Evolutionary conservation across 2,888 invertebrate species (phyloP), one percentile per base, ranked within the genome.

Genomic region (Chironomus tentans): DNA sequence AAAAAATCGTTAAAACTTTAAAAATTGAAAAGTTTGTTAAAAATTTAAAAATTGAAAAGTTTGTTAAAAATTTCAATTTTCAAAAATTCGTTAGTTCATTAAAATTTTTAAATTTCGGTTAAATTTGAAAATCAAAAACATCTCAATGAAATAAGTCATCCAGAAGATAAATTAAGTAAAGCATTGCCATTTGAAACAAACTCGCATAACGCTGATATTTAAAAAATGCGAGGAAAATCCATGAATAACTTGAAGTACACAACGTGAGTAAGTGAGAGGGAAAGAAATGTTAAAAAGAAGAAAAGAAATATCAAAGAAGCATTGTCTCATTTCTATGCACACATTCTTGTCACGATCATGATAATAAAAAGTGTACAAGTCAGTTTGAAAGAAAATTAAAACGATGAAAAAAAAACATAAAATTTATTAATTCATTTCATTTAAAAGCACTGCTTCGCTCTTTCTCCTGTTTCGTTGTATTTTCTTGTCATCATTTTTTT

Each of bases 261-360:
- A 38, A 38, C 7, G 68, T 13, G 24, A 22, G 21, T 22, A 68
- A 68, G 18, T 24, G 13, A 68, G 18, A 24, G 13, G 5, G 7
- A 68, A 22, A 24, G 13, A n/a, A 21, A 68, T 22, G 68, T 22
- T 21, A 21, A 22, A 68, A 24, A 24, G 68, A 68, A 68, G 24
- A 68, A 68, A 56, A 15, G 56, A 56, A 18, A 56, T 56, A 56
- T 56, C 56, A 56, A 56, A 18, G 18, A 56, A 56, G 38, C 38
- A 38, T 38, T 28, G 21, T 56, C 56, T 56, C 65, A 65, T 65
- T 65, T 65, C 65, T 65, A 22, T 56, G 21, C 22, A 50, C 38
- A 38, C 69, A 76, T 76, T 76, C 76, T 76, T 76, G 76, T 76
- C 76, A 76, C 76, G 76, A 76, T 76, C 76, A 74, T 74, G 74